A percentile compares a stretch with the other conserved stretches of the same genome.
Evolutionary conservation across 2,113 vertebrate genomes (phyloP).

Genomic region (Pyrgilauda ruficollis): DNA sequence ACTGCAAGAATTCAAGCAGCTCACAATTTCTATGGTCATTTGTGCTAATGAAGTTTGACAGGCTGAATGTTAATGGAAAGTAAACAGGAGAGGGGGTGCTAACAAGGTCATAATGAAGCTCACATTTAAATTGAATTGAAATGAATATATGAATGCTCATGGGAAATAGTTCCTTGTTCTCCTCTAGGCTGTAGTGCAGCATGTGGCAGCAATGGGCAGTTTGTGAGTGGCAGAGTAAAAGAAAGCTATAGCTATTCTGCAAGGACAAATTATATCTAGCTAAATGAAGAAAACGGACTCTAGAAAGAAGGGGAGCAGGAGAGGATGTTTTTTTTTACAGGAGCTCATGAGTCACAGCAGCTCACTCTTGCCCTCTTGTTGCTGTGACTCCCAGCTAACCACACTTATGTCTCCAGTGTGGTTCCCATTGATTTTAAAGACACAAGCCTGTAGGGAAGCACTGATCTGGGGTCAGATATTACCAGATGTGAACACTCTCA

Average conservation of each 20-base stretch:
- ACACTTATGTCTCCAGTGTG: not conserved
- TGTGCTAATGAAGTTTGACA: slow-evolving; percentile 58
- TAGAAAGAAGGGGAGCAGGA: not conserved
- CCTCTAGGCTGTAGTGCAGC: slow-evolving; percentile 44
- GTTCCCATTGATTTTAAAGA: not conserved
- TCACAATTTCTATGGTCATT: slow-evolving; percentile 40
- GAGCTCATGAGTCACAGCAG: not conserved
- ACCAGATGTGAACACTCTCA: not conserved
- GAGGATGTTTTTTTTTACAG: not conserved
- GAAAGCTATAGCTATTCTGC: not conserved
- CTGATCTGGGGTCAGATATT: not conserved
- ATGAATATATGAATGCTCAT: not conserved
- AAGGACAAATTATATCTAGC: not conserved
- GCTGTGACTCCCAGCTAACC: not conserved
- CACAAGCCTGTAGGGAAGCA: not conserved
- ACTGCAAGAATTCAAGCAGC: slow-evolving; percentile 21
- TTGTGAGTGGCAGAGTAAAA: not conserved
- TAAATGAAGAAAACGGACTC: not conserved
- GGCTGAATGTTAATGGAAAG: slow-evolving; percentile 54
- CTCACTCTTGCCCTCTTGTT: not conserved
- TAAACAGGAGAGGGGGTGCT: slow-evolving; percentile 55
- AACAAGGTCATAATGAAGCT: slow-evolving; percentile 64
- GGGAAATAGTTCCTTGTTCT: slow-evolving; percentile 17
- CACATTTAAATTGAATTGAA: slow-evolving; percentile 57
- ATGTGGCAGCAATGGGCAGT: slow-evolving; percentile 39